These are phyloP conservation scores for Apostichopus californicus DNA, from an alignment of 35 echinoderm and acorn worm species.

Conservation along the genomic window DNA sequence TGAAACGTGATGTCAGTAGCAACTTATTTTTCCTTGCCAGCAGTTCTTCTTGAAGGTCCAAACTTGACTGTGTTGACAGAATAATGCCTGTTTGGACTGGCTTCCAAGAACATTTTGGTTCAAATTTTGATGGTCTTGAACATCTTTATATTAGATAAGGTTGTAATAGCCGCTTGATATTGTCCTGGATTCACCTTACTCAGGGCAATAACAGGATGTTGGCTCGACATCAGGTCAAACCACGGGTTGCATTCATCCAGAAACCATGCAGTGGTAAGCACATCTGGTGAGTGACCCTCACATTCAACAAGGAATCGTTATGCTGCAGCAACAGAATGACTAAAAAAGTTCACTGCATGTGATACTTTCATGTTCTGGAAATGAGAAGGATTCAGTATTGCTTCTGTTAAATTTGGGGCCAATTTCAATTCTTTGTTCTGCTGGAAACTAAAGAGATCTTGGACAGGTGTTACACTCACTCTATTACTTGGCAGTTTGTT, in stretches of 20 bases:
- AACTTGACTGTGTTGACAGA: too few species aligned
- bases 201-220: slow-evolving; percentile 12
- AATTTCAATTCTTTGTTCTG: slow-evolving; percentile 31
- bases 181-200: not conserved
- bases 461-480: not conserved
- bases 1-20: too few species aligned
- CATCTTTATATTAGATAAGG: not conserved
- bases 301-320: not conserved
- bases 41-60: too few species aligned
- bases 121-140: too few species aligned
- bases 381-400: slow-evolving; percentile 51
- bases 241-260: not conserved
- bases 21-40: too few species aligned
- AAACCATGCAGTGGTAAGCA: slow-evolving; percentile 24
- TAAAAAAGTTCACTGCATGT: slow-evolving; percentile 53
- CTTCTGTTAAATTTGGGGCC: slow-evolving; percentile 22
- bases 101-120: too few species aligned
- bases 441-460: slow-evolving; percentile 30
- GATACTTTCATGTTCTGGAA: slow-evolving; percentile 67
- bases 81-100: too few species aligned
- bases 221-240: not conserved
- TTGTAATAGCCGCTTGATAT: not conserved
- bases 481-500: not conserved
- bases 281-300: not conserved
- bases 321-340: slow-evolving; percentile 21